phyloP scores from a whole-genome alignment of 2,797 vertebrate species.

The Characodon lateralis region DNA sequence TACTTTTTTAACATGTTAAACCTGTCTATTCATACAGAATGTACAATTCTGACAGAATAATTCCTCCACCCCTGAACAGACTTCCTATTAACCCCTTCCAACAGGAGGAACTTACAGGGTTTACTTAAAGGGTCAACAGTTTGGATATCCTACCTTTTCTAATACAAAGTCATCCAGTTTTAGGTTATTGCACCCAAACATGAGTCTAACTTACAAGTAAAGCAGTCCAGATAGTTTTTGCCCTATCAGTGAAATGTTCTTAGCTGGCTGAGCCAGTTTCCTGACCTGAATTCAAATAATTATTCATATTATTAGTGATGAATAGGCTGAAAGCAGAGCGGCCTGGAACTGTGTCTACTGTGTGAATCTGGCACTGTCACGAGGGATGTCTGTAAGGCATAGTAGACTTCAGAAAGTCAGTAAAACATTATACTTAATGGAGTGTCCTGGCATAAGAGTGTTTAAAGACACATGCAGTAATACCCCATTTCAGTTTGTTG shows the following conservation, averaged over 20 bases:
- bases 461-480: neutral
- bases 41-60: neutral
- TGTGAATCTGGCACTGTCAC: slow-evolving; percentile 15
- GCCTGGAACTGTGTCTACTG: slow-evolving; percentile 4
- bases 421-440: slow-evolving; percentile 28
- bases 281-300: slow-evolving; percentile 27
- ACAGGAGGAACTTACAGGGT: neutral
- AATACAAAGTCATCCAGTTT: neutral
- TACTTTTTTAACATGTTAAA: neutral
- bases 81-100: neutral
- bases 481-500: fast-evolving
- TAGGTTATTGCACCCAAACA: slow-evolving; percentile 17
- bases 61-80: neutral
- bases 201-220: neutral
- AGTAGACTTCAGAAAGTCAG: slow-evolving; percentile 11
- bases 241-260: neutral
- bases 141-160: neutral
- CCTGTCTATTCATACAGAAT: neutral
- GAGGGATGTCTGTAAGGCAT: slow-evolving; percentile 3
- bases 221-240: slow-evolving; percentile 9
- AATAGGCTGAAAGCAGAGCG: slow-evolving; percentile 1
- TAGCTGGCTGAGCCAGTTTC: slow-evolving; percentile 18
- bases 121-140: neutral
- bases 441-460: neutral
- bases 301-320: slow-evolving; percentile 20